These are phyloP conservation scores for Lithophane semibrunnea DNA, from an alignment of 2,888 invertebrate species.

Conservation along the genomic window DNA sequence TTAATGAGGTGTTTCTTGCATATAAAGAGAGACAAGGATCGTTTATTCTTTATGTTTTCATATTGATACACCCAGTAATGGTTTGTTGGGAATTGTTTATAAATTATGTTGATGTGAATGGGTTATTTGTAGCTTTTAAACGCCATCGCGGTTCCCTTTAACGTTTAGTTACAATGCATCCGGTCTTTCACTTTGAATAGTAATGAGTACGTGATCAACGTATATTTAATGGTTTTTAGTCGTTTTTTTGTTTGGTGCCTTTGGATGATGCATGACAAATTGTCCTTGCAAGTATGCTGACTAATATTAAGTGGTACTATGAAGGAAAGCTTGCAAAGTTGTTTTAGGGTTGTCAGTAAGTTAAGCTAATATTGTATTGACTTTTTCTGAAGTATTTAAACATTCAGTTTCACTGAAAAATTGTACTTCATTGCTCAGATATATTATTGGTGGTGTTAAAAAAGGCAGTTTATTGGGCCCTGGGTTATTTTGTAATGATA, in stretches of 20 bases:
- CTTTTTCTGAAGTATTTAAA: not conserved
- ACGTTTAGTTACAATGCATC: constrained; percentile 76
- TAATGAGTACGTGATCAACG: constrained; percentile 74
- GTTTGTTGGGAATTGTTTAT: constrained; percentile 75
- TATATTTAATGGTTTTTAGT: constrained; percentile 60
- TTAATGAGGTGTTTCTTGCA: constrained; percentile 83
- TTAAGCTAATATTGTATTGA: not conserved
- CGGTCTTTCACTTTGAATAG: constrained; percentile 78
- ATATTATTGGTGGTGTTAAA: not conserved
- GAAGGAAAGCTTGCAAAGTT: not conserved
- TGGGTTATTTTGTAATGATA: not conserved
- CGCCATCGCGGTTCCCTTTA: constrained; percentile 72
- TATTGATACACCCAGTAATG: constrained; percentile 74
- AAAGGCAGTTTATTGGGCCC: not conserved
- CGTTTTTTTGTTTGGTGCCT: constrained; percentile 37
- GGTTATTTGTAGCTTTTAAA: constrained; percentile 80
- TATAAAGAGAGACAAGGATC: constrained; percentile 75
- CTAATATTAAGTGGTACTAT: not conserved
- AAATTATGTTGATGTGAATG: constrained; percentile 78
- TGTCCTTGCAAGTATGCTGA: constrained; percentile 18
- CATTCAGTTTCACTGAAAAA: not conserved
- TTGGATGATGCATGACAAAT: constrained; percentile 37
- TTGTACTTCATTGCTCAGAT: not conserved
- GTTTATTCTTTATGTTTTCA: constrained; percentile 71
- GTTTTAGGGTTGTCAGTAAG: not conserved